Conservation (phyloP, 1,140 invertebrate species). For the Apis cerana region DNA sequence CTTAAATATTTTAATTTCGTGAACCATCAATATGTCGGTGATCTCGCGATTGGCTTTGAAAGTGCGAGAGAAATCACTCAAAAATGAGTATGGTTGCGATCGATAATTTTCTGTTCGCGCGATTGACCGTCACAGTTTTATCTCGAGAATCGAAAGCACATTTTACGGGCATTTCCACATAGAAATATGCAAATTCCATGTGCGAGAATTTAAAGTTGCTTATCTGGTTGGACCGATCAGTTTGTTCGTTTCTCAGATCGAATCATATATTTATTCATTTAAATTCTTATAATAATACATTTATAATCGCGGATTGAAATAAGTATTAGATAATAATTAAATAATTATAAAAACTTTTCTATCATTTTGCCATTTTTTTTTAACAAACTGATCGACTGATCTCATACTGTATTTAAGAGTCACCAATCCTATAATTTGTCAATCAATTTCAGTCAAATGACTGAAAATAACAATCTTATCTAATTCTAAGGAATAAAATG, state of each 20-base stretch:
- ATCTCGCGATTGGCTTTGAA: constrained; percentile 18
- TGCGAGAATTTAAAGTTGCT: constrained; percentile 15
- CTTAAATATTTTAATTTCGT: constrained; percentile 66
- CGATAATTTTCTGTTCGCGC: neutral
- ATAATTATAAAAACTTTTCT: neutral
- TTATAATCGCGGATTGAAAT: neutral
- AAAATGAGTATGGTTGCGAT: neutral
- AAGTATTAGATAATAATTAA: neutral
- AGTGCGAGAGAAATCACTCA: neutral
- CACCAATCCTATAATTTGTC: neutral
- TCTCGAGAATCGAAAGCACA: constrained; percentile 24
- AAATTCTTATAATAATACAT: neutral
- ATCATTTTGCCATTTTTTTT: neutral
- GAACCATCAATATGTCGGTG: constrained; percentile 37
- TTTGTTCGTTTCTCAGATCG: constrained; percentile 13
- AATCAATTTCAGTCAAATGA: neutral
- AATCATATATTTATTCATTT: neutral
- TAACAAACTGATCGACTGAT: constrained; percentile 25
- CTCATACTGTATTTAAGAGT: neutral
- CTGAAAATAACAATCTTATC: neutral
- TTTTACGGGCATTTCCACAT: constrained; percentile 43
- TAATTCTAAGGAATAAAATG: neutral
- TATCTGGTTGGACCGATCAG: constrained; percentile 20
- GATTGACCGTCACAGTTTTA: constrained; percentile 7
- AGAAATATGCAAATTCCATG: constrained; percentile 27